Base-by-base conservation (phyloP, 2,888 invertebrate genomes). In the Erynnis tages region DNA sequence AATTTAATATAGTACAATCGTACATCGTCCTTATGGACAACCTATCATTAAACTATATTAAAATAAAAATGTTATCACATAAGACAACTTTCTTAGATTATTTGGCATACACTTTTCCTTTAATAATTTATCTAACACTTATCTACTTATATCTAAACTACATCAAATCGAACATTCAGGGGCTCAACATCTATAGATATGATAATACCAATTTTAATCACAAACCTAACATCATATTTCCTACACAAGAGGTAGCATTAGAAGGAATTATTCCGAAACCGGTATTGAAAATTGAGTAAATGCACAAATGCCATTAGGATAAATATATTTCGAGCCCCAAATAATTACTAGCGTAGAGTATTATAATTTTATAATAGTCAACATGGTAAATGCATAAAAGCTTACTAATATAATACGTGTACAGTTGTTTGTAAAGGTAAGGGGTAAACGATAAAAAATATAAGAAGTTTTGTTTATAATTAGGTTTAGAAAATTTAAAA, bases 351-450 rank as follows among this genome's bases (percentile, higher is more conserved):
- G 60, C 69, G 70, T 67, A 73, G 67, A 73, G 60, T 74, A 59
- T 61, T 57, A 60, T 58, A 73, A 77, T 82, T 82, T 79, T 71
- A 69, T 75, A 86, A 81, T 85, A 87, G 80, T 87, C 84, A 89
- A 89, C 88, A 86, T 85, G 76, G 85, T 88, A 88, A 83, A 88
- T 79, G 82, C 80, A 71, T 79, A 86, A 82, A 87, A 86, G 85
- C 86, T 83, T 84, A 79, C 62, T 75, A 76, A 23, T 50, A 50
- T 50, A 46, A 46, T 57, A 67, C 56, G 59, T 65, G 57, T 75
- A 78, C 65, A 67, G 73, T 73, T 71, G 61, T 72, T 75, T 65
- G 43, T 44, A 81, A 69, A 81, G 76, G 78, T 76, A 73, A n/a
- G 79, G 84, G 76, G 80, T 84, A 84, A 86, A 83, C 55, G 62